Conservation (phyloP, 2,113 vertebrate species). For the Tyto alba region DNA sequence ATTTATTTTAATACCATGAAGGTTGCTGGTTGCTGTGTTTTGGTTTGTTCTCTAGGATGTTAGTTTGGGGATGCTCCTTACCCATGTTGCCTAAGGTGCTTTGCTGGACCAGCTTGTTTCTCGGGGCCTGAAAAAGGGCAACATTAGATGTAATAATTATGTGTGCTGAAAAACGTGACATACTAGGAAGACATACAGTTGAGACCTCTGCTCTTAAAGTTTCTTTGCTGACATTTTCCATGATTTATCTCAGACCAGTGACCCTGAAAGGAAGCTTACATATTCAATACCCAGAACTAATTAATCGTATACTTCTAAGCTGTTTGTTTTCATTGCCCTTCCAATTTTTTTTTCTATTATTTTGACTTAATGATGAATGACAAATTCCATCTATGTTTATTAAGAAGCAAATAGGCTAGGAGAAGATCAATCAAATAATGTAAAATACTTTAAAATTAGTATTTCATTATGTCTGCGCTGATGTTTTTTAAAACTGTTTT, state of each 20-base stretch:
- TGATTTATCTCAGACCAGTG: fast-evolving
- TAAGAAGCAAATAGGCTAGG: neutral
- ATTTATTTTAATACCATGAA: fast-evolving
- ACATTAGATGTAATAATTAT: neutral
- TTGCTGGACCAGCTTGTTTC: neutral
- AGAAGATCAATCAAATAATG: neutral
- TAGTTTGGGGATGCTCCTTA: neutral
- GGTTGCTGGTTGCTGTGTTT: neutral
- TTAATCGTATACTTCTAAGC: neutral
- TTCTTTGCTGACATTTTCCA: neutral
- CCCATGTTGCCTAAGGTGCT: neutral
- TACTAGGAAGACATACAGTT: fast-evolving
- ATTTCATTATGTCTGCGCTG: fast-evolving
- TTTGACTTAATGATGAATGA: neutral
- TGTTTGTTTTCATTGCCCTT: neutral
- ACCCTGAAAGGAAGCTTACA: neutral
- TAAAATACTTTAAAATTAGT: neutral
- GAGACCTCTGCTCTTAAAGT: neutral
- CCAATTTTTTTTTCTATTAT: neutral
- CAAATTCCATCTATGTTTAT: fast-evolving
- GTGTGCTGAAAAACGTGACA: fast-evolving
- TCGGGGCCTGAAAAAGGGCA: neutral
- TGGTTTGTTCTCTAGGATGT: fast-evolving
- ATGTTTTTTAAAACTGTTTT: neutral
- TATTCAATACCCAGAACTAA: neutral